Conservation (phyloP, 2,113 vertebrate species). For the Neogale vison region DNA sequence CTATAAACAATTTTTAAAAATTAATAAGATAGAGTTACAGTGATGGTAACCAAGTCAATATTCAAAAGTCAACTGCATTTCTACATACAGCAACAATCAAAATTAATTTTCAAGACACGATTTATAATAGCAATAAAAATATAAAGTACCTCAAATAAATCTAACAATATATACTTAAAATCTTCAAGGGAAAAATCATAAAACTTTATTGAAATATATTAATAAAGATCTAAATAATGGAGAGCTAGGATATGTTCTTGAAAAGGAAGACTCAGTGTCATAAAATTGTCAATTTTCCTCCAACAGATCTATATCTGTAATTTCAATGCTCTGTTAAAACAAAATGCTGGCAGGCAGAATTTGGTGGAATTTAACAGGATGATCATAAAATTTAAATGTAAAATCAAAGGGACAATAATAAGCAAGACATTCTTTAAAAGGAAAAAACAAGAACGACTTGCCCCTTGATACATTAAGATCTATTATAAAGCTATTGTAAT, state of each 20-base stretch:
- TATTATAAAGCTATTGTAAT: not conserved
- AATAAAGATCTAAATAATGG: not conserved
- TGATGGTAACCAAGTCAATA: constrained; percentile 12
- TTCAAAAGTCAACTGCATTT: constrained; percentile 4
- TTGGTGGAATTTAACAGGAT: not conserved
- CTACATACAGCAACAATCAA: not conserved
- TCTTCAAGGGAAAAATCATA: not conserved
- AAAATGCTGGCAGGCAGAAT: not conserved
- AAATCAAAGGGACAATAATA: constrained; percentile 5
- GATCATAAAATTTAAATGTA: constrained; percentile 28
- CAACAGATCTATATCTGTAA: not conserved
- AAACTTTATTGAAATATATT: constrained; percentile 26
- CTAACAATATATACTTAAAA: not conserved
- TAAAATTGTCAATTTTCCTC: not conserved
- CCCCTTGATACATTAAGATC: not conserved
- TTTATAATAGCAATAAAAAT: constrained; percentile 26
- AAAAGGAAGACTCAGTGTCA: constrained; percentile 8
- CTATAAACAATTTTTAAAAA: not conserved
- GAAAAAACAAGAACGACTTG: not conserved
- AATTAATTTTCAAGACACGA: not conserved
- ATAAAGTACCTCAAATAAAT: not conserved
- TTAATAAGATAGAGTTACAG: not conserved
- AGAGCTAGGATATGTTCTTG: constrained; percentile 1
- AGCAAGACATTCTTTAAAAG: not conserved
- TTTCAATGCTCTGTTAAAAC: not conserved